Evolutionary conservation across 2,888 invertebrate species (phyloP), one percentile per base, ranked within the genome.

Genomic region (Masnerella sp.): DNA sequence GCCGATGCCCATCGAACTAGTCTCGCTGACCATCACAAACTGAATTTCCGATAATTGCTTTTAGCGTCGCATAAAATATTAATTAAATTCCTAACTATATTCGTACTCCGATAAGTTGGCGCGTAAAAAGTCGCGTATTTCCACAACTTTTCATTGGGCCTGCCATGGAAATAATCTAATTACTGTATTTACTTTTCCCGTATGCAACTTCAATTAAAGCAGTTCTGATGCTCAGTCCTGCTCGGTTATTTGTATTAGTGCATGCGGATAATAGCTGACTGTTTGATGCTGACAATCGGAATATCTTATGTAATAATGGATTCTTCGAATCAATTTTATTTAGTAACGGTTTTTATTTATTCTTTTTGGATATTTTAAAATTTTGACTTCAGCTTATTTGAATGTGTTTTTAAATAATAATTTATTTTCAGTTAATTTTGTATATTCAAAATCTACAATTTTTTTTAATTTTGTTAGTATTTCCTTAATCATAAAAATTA

Each of bases 41-140:
- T 84, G 80, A 83, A 82, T 86, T 85, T 83, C 84, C 85, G 79
- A 85, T 86, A 85, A 85, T 85, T 85, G 83, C 84, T 85, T 84
- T 84, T 81, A 81, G 79, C 82, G 75, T 77, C 78, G 80, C 80
- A 82, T 85, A 84, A 86, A 85, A 84, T 85, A 81, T 84, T 86
- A 86, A 85, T 86, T 84, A 83, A 85, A 86, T 85, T 83, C 80
- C 80, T 77, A 79, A 77, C 77, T 77, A 58, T 52, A 61, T 62
- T 70, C 58, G 72, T 38, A 59, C 40, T 36, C 38, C 59, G 32
- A 70, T 61, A 68, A 61, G 43, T 68, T 45, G 12, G 9, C 32
- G 25, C 40, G 20, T 38, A 40, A 65, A 69, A 69, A 64, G 34
- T 61, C 32, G 25, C 25, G 43, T 30, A 56, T 61, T 54, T 47